phyloP scores from a whole-genome alignment of 2,888 invertebrate genomes.

The Liodrosophila aerea region DNA sequence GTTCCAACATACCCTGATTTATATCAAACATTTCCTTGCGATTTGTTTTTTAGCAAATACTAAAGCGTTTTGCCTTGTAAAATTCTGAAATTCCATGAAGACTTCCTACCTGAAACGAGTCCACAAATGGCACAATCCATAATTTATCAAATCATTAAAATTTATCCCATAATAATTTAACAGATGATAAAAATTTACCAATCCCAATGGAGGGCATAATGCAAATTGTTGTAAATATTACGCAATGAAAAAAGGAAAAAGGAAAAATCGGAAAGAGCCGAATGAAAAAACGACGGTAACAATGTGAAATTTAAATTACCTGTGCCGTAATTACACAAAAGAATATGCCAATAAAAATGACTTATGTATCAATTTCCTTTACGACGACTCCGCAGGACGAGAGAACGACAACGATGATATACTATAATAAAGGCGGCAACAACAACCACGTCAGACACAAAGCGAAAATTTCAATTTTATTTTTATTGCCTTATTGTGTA shows the following conservation, averaged over 20 bases:
- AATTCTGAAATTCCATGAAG: no score
- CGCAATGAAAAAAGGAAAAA: neutral
- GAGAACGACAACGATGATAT: slow-evolving; percentile 58
- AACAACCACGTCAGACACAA: slow-evolving; percentile 35
- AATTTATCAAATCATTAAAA: slow-evolving; percentile 15
- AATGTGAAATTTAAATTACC: slow-evolving; percentile 72
- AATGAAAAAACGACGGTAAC: slow-evolving; percentile 22
- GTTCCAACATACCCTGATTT: no score
- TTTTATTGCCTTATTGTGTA: slow-evolving; percentile 80
- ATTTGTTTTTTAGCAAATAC: no score
- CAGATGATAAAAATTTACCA: neutral
- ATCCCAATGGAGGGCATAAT: neutral
- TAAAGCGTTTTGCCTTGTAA: no score
- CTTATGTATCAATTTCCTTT: slow-evolving; percentile 80
- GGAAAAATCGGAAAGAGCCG: slow-evolving; percentile 7
- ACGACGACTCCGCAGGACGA: slow-evolving; percentile 54
- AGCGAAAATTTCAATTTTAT: slow-evolving; percentile 79
- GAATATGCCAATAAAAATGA: slow-evolving; percentile 79
- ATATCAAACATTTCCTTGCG: no score
- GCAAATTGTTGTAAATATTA: slow-evolving; percentile 15
- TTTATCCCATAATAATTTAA: neutral
- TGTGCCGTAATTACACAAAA: slow-evolving; percentile 75
- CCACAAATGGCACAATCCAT: neutral
- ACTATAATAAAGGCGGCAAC: slow-evolving; percentile 49
- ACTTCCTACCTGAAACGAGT: no score